A percentile compares a stretch with the other conserved stretches of the same genome.
phyloP scores from a whole-genome alignment of 2,797 vertebrate genomes.

The Dendrocincla tyrannina region DNA sequence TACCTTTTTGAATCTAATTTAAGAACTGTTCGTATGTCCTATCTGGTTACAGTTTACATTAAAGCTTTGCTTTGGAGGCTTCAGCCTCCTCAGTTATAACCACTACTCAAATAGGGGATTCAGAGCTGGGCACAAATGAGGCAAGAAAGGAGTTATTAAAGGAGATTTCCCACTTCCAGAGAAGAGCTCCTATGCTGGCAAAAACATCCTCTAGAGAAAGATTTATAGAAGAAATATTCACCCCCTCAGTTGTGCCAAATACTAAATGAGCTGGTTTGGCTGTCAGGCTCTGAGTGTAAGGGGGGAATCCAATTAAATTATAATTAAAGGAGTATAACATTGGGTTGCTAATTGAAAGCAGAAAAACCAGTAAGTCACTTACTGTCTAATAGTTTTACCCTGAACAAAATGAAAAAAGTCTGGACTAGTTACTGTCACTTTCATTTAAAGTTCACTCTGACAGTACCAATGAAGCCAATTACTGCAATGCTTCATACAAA shows the following conservation, averaged over 20 bases:
- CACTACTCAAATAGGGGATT: background rate
- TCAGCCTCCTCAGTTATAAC: background rate
- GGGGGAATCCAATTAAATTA: conserved; percentile 29
- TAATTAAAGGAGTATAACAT: conserved; percentile 49
- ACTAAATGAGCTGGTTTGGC: background rate
- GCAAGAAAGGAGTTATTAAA: background rate
- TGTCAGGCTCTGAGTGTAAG: background rate
- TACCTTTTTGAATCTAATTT: conserved; percentile 15
- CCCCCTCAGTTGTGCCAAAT: background rate
- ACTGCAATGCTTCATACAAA: background rate
- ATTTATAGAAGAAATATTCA: background rate
- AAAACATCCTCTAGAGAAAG: background rate
- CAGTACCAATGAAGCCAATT: background rate
- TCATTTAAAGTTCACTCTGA: background rate
- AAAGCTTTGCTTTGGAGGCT: background rate
- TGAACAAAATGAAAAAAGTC: background rate
- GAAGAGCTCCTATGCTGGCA: background rate
- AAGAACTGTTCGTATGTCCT: background rate
- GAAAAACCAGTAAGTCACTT: conserved; percentile 26
- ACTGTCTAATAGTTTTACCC: conserved; percentile 3
- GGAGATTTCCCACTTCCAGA: background rate
- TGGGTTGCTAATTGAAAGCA: conserved; percentile 39
- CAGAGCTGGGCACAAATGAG: background rate
- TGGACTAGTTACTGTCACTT: conserved; percentile 28
- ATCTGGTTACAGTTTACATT: background rate